Percentiles rank a stretch among this genome's conserved stretches.
Conservation (phyloP, 2,888 invertebrate genomes). For the Pyralis farinalis region DNA sequence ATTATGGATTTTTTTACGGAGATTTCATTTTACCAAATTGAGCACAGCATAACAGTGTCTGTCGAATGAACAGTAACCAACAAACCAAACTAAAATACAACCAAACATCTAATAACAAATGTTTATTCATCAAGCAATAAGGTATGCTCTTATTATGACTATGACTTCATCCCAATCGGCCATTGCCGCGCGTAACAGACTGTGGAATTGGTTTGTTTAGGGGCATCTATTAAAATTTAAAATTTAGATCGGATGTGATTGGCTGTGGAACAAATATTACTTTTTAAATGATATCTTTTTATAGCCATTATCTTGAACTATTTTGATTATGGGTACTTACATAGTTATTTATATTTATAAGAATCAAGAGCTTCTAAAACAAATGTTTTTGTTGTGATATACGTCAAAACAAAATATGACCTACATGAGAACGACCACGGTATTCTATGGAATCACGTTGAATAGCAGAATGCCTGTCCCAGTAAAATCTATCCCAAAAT, state of each 20-base stretch:
- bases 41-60: no score
- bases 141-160: conserved; percentile 39
- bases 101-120: conserved; percentile 22
- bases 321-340: no score
- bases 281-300: not conserved
- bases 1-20: no score
- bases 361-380: no score
- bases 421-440: no score
- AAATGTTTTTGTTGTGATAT: no score
- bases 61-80: conserved; percentile 7
- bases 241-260: conserved; percentile 7
- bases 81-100: conserved; percentile 19
- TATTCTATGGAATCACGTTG: no score
- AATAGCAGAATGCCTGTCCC: no score
- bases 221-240: conserved; percentile 7
- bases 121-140: conserved; percentile 45
- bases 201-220: conserved; percentile 11
- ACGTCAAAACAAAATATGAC: no score
- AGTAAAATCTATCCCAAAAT: no score
- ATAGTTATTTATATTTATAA: no score
- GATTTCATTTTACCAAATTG: no score
- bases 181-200: conserved; percentile 10
- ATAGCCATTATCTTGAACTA: not conserved
- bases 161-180: conserved; percentile 42
- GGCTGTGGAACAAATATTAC: not conserved